Base-by-base conservation (phyloP, 2,113 vertebrate species). In the Steatornis caripensis region DNA sequence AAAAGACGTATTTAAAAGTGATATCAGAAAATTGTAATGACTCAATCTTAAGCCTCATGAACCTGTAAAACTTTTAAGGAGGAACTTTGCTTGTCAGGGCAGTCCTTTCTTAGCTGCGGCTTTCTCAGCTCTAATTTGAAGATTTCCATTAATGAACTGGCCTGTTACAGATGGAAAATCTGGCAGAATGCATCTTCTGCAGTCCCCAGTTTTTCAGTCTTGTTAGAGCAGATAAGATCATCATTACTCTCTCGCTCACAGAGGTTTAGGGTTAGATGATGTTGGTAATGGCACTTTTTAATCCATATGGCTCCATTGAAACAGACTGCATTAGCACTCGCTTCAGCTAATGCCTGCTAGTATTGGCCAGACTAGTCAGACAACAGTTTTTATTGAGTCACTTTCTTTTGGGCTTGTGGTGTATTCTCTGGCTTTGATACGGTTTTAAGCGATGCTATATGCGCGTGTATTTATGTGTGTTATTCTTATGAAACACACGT, bases 131-230 rank as follows among this genome's bases (percentile, higher is more conserved):
- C 55, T 89, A 90, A 89, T 95, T 94, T 89, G 79, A 86, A 93
- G 48, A 83, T 89, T 91, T 83, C 72, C 84, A 60, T 91, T 94
- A 95, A 96, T 96, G 77, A 94, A 97, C 70, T 85, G 86, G 55
- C 87, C 69, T 90, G 68, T 57, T 97, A 68, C 74, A 94, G 94
- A 94, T 95, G 84, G 65, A 69, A 14, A 61, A 36, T 60, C 58
- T 92, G 94, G 83, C 87, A 96, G 91, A 90, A 68, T 26, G 27
- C 48, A 71, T 37, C 61, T 80, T 97, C 64, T 82, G 27, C 45
- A 84, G 54, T 51, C 95, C 70, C 76, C 57, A 69, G 48, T 72
- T 79, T 94, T 96, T 66, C 92, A 75, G 61, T 54, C 74, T 96
- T 91, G 57, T 90, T 97, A 77, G 64, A 87, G 85, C 51, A 85